Base-by-base conservation (phyloP, 1,140 invertebrate species). In the Zaprionus africanus region DNA sequence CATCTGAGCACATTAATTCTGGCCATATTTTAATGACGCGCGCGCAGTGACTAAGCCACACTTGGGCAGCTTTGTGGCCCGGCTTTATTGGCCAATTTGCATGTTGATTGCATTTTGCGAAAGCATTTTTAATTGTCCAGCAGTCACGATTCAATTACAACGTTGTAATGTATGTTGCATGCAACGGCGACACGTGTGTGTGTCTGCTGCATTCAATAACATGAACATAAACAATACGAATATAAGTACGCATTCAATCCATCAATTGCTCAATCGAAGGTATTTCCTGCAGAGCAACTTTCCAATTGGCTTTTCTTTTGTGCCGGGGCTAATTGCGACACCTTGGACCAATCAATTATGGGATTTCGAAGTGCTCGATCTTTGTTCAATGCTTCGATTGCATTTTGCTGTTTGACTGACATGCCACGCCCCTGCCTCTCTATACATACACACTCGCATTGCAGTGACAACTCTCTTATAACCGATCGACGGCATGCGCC, bases 401-500 rank as follows among this genome's bases (percentile, higher is more conserved):
- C 83, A 83, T 78, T 87, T 78, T 87, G 67, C 59, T n/a, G n/a
- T 51, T 54, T 46, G 67, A 69, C 65, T 70, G 76, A 70, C 82
- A 46, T 58, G 54, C 54, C 82, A 86, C 82, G 76, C 79, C 79
- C 34, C 60, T 28, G 12, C 36, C 28, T 56, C 58, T 64, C 9
- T 57, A 11, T 53, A 6, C 5, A 28, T 28, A 28, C 17, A 41
- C n/a, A 22, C 59, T 26, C 31, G 12, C 7, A 28, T 38, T 87
- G 82, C 83, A 87, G 83, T 87, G 82, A 83, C 86, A 80, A 77
- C 63, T 63, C 83, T 71, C 69, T 82, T 88, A 51, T 22, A 83
- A 69, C 53, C 63, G 70, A 76, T 60, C 71, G 61, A 26, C 53
- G 26, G 60, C 28, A 43, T 49, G 26, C 31, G 54, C 38, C 54